Conservation (phyloP, 2,888 invertebrate species). For the Lepetodrilus schrolli region DNA sequence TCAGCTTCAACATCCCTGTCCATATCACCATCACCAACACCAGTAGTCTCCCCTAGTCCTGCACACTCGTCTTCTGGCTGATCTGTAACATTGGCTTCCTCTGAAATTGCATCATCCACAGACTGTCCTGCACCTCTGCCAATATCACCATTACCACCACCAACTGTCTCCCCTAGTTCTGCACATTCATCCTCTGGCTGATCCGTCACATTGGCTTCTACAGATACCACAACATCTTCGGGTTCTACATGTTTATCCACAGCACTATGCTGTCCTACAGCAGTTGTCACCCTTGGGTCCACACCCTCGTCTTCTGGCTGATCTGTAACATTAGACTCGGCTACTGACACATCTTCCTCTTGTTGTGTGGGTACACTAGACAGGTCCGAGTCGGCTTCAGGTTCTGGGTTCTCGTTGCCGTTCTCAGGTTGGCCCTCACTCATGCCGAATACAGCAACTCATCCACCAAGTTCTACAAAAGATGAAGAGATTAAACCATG, state of each 20-base stretch:
- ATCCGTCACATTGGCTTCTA: neutral
- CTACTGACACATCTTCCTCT: neutral
- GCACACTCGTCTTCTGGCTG: slow-evolving; percentile 34
- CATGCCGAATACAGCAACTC: slow-evolving; percentile 31
- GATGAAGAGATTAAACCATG: neutral
- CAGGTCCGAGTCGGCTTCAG: slow-evolving; percentile 45
- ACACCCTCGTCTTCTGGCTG: slow-evolving; percentile 44
- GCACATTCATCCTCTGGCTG: slow-evolving; percentile 22
- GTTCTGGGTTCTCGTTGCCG: slow-evolving; percentile 45
- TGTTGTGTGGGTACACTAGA: slow-evolving; percentile 1
- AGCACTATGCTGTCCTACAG: no score
- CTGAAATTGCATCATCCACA: neutral
- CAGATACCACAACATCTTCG: slow-evolving; percentile 3
- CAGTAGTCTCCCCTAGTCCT: slow-evolving; percentile 19
- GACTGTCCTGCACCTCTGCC: slow-evolving; percentile 28
- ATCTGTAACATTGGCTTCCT: neutral
- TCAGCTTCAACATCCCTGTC: slow-evolving; percentile 32
- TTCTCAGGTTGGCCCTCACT: slow-evolving; percentile 39
- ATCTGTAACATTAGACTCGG: neutral
- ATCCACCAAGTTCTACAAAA: neutral
- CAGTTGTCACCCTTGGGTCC: no score
- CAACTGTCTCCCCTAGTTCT: neutral
- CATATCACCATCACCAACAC: slow-evolving; percentile 31
- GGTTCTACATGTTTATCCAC: no score
- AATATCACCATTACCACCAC: slow-evolving; percentile 31